Conservation (phyloP, 2,797 vertebrate species). For the Pangasius djambal region DNA sequence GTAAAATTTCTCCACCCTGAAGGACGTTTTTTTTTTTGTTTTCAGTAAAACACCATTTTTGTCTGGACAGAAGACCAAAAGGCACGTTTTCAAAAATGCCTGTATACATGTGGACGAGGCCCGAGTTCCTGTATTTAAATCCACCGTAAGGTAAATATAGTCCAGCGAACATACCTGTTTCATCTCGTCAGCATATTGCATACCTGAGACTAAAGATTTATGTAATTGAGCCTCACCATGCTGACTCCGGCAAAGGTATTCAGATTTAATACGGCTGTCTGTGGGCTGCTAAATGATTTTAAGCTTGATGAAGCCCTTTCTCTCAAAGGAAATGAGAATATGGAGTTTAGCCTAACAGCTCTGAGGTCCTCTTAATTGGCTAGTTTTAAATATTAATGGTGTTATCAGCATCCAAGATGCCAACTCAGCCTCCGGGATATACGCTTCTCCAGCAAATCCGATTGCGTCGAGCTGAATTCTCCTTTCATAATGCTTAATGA, state of each 20-base stretch:
- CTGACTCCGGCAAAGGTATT: conserved; percentile 49
- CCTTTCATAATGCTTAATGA: not conserved
- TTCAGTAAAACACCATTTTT: not conserved
- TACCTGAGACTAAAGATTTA: conserved; percentile 50
- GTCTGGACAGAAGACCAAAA: not conserved
- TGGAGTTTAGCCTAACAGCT: conserved; percentile 30
- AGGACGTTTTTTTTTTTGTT: not conserved
- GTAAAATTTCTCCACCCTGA: not conserved
- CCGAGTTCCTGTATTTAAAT: too few species aligned
- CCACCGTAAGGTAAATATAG: not conserved
- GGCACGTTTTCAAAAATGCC: not conserved
- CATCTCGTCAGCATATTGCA: conserved; percentile 40
- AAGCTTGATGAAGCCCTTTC: conserved; percentile 34
- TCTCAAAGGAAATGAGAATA: conserved; percentile 37
- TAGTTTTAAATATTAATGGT: conserved; percentile 38
- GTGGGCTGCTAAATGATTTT: conserved; percentile 43
- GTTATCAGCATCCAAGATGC: conserved; percentile 44
- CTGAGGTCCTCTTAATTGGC: conserved; percentile 31
- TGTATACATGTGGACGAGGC: too few species aligned
- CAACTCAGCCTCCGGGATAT: conserved; percentile 9
- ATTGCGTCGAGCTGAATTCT: not conserved
- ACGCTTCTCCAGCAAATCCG: not conserved
- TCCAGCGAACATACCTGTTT: not conserved
- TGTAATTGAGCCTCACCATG: conserved; percentile 52
- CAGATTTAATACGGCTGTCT: conserved; percentile 54